Conservation (phyloP, 2,113 vertebrate species). For the Rhinopomastus cyanomelas region DNA sequence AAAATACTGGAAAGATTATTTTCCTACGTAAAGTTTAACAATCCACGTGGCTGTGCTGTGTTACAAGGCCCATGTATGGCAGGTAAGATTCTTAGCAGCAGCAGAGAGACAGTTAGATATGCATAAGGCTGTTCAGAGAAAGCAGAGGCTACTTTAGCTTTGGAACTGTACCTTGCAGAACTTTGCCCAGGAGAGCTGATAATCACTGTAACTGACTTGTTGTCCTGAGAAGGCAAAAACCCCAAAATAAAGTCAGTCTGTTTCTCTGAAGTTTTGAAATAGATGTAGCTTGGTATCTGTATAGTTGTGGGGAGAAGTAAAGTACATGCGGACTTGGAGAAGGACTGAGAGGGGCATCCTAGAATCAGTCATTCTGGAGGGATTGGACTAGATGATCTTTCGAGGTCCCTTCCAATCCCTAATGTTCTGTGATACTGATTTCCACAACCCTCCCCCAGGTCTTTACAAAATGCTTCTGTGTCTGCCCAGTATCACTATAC, state of each 20-base stretch:
- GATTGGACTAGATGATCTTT: no score
- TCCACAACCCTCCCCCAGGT: not conserved
- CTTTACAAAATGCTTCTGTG: not conserved
- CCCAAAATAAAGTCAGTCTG: not conserved
- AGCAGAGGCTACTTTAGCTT: not conserved
- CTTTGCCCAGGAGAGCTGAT: slow-evolving; percentile 91
- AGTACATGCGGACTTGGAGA: not conserved
- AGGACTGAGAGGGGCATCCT: not conserved
- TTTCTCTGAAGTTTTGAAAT: not conserved
- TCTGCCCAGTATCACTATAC: not conserved
- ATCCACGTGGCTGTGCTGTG: not conserved
- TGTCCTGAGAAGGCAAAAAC: slow-evolving; percentile 71
- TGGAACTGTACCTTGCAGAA: slow-evolving; percentile 89
- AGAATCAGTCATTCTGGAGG: no score
- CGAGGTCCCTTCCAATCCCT: no score
- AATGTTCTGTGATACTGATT: not conserved
- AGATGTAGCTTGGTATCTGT: not conserved
- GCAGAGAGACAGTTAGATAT: not conserved
- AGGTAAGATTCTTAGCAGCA: not conserved
- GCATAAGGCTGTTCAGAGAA: accelerated
- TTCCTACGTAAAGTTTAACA: not conserved
- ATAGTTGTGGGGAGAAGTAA: not conserved
- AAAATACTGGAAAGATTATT: not conserved
- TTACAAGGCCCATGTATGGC: not conserved
- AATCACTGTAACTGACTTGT: slow-evolving; percentile 82